Percentiles rank a stretch among this genome's conserved stretches.
phyloP scores from a whole-genome alignment of 2,797 vertebrate species.

The Pterois miles region DNA sequence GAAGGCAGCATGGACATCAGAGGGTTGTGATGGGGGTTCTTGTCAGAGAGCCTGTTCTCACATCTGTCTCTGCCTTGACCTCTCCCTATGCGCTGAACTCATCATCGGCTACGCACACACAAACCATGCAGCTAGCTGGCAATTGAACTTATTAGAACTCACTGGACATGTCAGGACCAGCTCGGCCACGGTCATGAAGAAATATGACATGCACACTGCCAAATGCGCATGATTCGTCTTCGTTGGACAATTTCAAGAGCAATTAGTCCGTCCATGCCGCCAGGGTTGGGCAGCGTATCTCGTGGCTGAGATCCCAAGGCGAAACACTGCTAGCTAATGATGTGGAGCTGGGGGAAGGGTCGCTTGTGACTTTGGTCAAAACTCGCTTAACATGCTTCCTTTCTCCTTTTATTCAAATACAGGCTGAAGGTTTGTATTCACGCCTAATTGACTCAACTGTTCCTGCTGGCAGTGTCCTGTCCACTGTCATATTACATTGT shows the following conservation, averaged over 20 bases:
- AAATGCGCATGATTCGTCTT: slow-evolving; percentile 10
- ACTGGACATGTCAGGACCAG: slow-evolving; percentile 39
- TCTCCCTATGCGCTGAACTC: slow-evolving; percentile 56
- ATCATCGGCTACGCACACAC: neutral
- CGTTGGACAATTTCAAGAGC: slow-evolving; percentile 70
- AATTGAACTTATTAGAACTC: slow-evolving; percentile 47
- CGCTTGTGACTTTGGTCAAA: slow-evolving; percentile 52
- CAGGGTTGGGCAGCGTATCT: slow-evolving; percentile 53
- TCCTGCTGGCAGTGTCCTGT: slow-evolving; percentile 43
- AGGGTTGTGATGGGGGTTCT: slow-evolving; percentile 49
- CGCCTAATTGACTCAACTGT: slow-evolving; percentile 71
- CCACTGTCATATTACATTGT: slow-evolving; percentile 49
- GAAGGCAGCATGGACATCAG: slow-evolving; percentile 45
- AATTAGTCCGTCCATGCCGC: slow-evolving; percentile 71
- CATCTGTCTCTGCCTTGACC: slow-evolving; percentile 68
- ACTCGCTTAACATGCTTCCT: slow-evolving; percentile 47
- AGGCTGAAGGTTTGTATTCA: slow-evolving; percentile 60
- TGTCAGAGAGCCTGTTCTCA: slow-evolving; percentile 63
- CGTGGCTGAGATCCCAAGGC: slow-evolving; percentile 29
- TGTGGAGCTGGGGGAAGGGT: slow-evolving; percentile 50
- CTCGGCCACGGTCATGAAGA: slow-evolving; percentile 7
- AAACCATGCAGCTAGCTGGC: slow-evolving; percentile 17
- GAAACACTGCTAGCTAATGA: slow-evolving; percentile 67
- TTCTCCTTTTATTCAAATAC: slow-evolving; percentile 59
- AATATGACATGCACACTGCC: neutral